phyloP scores from a whole-genome alignment of 2,888 invertebrate species.

The Nemurella pictetii region DNA sequence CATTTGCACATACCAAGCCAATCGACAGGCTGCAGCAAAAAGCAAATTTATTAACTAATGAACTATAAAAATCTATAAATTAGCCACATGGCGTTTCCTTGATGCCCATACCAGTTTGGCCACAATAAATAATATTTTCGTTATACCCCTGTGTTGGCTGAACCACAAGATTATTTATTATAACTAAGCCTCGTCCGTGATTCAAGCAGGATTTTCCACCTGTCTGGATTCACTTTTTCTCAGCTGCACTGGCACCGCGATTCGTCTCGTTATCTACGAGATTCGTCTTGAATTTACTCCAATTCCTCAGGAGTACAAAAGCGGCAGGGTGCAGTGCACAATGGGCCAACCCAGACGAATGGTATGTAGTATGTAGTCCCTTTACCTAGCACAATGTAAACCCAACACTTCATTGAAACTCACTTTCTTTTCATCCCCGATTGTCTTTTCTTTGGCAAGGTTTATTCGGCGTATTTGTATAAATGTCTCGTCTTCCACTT shows the following conservation, averaged over 20 bases:
- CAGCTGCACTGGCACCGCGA: too few species aligned
- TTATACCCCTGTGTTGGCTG: background rate
- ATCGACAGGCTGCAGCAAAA: background rate
- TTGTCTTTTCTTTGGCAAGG: background rate
- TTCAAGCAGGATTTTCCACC: background rate
- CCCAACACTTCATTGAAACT: background rate
- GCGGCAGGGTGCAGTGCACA: background rate
- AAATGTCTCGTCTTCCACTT: constrained; percentile 9
- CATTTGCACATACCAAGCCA: too few species aligned
- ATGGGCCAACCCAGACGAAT: background rate
- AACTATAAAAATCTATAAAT: background rate
- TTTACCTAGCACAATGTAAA: background rate
- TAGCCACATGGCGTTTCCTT: background rate
- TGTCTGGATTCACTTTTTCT: background rate
- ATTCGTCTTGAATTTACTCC: background rate
- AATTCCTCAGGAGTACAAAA: background rate
- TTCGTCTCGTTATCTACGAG: too few species aligned
- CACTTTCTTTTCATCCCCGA: constrained; percentile 1
- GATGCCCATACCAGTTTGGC: background rate
- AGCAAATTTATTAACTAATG: background rate
- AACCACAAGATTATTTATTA: background rate
- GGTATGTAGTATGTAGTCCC: background rate
- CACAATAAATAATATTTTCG: background rate
- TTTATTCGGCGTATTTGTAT: constrained; percentile 7
- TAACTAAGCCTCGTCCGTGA: background rate